phyloP scores from a whole-genome alignment of 2,888 invertebrate genomes.

The Germaria angustata region DNA sequence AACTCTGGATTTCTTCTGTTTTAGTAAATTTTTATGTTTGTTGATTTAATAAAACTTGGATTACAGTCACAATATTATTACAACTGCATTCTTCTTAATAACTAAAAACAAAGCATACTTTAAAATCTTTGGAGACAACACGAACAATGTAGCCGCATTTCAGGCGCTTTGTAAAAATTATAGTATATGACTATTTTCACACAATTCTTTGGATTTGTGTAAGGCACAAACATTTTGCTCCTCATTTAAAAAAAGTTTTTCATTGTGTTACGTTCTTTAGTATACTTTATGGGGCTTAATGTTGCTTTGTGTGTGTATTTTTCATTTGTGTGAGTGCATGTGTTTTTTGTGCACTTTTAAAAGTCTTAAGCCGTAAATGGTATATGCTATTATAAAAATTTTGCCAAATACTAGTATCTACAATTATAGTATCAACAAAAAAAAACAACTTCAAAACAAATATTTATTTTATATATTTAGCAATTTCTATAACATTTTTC shows the following conservation, averaged over 20 bases:
- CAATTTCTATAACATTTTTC: slow-evolving; percentile 24
- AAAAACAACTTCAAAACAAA: slow-evolving; percentile 34
- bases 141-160: slow-evolving; percentile 54
- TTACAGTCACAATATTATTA: slow-evolving; percentile 11
- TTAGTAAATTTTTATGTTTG: neutral
- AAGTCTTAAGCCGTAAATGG: slow-evolving; percentile 56
- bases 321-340: neutral
- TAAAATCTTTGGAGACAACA: too few relatives aligned
- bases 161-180: slow-evolving; percentile 51
- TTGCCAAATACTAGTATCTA: neutral
- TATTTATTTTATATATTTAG: neutral
- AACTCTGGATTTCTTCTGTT: neutral
- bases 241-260: slow-evolving; percentile 23
- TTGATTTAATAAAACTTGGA: slow-evolving; percentile 33
- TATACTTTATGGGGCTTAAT: slow-evolving; percentile 26
- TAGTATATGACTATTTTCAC: slow-evolving; percentile 28
- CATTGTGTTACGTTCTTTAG: neutral
- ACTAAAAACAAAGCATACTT: slow-evolving; percentile 9
- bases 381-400: slow-evolving; percentile 20
- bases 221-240: slow-evolving; percentile 1
- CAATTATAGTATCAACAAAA: slow-evolving; percentile 27
- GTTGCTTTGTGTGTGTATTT: slow-evolving; percentile 5
- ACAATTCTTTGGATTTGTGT: slow-evolving; percentile 10
- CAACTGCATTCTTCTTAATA: neutral
- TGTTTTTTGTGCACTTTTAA: slow-evolving; percentile 34